phyloP scores from a whole-genome alignment of 2,888 invertebrate genomes.

The Halictus ligatus region DNA sequence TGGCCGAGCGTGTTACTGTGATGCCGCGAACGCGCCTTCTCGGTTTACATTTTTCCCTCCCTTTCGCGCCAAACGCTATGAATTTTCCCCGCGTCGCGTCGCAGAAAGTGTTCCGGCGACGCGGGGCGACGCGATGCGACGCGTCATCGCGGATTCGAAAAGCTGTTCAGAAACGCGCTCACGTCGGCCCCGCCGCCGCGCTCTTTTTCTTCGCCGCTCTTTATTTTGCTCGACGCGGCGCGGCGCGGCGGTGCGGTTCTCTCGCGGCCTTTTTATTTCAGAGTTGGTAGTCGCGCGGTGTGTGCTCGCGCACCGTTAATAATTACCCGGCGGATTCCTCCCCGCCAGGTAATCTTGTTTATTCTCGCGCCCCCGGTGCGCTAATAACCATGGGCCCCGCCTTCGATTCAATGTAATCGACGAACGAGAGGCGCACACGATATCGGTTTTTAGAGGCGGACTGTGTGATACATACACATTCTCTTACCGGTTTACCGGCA shows the following conservation, averaged over 20 bases:
- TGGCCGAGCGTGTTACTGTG: conserved; percentile 45
- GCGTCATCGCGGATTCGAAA: conserved; percentile 14
- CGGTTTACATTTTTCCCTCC: conserved; percentile 21
- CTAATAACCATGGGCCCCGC: conserved; percentile 20
- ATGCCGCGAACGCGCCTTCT: conserved; percentile 34
- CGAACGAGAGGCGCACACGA: conserved; percentile 16
- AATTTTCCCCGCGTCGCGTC: conserved; percentile 19
- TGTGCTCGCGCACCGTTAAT: conserved; percentile 23
- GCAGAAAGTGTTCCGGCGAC: conserved; percentile 15
- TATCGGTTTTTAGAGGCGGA: conserved; percentile 31
- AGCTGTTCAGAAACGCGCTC: conserved; percentile 3
- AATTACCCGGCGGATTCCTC: conserved; percentile 19
- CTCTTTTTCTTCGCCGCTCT: conserved; percentile 1
- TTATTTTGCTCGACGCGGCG: neutral
- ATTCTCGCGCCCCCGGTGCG: conserved; percentile 35
- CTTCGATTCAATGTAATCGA: conserved; percentile 38
- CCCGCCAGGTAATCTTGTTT: conserved; percentile 38
- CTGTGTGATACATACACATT: neutral
- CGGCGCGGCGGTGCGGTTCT: neutral
- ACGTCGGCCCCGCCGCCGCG: conserved; percentile 1
- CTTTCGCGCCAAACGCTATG: conserved; percentile 1
- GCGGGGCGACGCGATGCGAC: neutral
- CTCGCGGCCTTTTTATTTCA: neutral
- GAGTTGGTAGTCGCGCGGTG: neutral
- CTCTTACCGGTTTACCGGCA: conserved; percentile 53